phyloP scores from a whole-genome alignment of 2,113 vertebrate species.

The Sorex araneus region DNA sequence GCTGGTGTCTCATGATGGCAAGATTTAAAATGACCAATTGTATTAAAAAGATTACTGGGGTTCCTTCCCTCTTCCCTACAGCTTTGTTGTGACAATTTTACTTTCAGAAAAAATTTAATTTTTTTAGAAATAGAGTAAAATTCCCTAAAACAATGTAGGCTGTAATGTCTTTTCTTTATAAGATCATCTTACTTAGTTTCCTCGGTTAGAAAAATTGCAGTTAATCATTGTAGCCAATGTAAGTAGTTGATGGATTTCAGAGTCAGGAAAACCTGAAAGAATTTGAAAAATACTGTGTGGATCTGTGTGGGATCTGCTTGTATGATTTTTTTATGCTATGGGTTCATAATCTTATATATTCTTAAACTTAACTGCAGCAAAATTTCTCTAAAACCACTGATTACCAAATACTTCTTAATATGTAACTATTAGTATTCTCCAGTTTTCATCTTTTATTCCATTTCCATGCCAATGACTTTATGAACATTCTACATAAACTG shows the following conservation, averaged over 20 bases:
- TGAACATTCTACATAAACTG: background rate
- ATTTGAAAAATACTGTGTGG: background rate
- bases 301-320: background rate
- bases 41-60: too few species aligned
- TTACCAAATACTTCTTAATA: background rate
- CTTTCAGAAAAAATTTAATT: background rate
- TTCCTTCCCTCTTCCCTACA: too few species aligned
- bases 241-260: background rate
- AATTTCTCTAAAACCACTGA: background rate
- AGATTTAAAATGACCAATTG: too few species aligned
- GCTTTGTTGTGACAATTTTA: background rate
- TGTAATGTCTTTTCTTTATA: constrained; percentile 13
- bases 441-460: background rate
- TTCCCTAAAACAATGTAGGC: background rate
- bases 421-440: background rate
- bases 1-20: too few species aligned
- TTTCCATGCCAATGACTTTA: background rate
- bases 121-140: background rate
- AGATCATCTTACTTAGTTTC: background rate
- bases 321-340: background rate
- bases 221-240: background rate
- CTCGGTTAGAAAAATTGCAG: constrained; percentile 24
- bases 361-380: background rate
- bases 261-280: background rate
- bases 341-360: background rate